Percentiles rank a stretch among this genome's conserved stretches.
Conservation (phyloP, 2,888 invertebrate genomes). For the Folsomia candida region DNA sequence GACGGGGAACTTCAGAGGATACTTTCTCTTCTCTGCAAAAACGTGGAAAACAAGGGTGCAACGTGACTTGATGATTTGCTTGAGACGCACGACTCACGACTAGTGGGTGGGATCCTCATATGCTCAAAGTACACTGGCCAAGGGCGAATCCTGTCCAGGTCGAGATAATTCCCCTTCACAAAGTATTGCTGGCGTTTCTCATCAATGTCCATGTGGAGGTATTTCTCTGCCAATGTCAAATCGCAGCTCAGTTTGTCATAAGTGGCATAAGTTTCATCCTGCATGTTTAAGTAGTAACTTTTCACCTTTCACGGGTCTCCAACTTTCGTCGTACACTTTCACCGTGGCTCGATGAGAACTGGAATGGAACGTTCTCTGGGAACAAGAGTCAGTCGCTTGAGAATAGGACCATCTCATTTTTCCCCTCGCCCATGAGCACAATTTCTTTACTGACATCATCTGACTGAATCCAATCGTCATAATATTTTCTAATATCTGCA, state of each 20-base stretch:
- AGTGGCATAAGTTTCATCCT: no score
- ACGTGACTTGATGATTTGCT: no score
- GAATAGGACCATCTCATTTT: no score
- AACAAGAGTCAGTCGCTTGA: no score
- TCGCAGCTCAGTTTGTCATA: no score
- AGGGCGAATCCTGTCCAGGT: neutral
- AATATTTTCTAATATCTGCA: no score
- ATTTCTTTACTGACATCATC: no score
- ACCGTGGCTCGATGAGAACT: neutral
- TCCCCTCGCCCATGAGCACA: no score
- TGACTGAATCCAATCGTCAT: no score
- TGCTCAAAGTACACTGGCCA: conserved; percentile 6
- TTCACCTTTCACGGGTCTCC: neutral
- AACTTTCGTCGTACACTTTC: neutral
- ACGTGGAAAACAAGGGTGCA: neutral
- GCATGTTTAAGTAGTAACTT: no score
- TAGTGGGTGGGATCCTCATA: neutral
- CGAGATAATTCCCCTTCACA: neutral
- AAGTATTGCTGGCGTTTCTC: conserved; percentile 13
- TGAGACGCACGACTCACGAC: neutral
- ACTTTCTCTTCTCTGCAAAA: neutral
- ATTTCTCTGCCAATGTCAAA: conserved; percentile 13
- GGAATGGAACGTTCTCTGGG: no score
- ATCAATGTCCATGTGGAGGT: conserved; percentile 4
- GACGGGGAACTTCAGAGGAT: neutral